Evolutionary conservation across 2,888 invertebrate species (phyloP).

Genomic region (Coleophora flavipennella): DNA sequence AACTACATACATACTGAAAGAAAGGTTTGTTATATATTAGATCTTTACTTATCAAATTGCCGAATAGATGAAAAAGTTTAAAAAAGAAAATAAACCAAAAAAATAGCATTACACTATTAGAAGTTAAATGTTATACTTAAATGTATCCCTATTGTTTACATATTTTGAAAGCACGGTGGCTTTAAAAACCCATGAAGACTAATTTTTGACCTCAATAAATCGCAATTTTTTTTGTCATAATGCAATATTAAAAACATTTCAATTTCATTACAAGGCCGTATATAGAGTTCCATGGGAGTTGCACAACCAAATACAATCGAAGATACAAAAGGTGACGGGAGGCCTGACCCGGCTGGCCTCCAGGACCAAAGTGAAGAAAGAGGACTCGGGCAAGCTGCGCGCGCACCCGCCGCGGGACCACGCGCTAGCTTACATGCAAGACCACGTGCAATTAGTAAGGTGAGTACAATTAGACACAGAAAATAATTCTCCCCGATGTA

Average conservation of each 20-base stretch:
- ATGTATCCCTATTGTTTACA: not conserved
- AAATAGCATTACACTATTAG: not conserved
- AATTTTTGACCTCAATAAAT: too few species aligned
- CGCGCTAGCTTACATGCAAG: constrained; percentile 79
- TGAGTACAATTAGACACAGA: too few species aligned
- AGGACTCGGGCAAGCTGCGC: constrained; percentile 80
- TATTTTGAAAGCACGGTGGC: too few species aligned
- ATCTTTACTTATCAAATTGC: too few species aligned
- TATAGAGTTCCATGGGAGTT: constrained; percentile 92
- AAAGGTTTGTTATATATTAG: constrained; percentile 69
- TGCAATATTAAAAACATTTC: too few species aligned
- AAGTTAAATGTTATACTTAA: not conserved
- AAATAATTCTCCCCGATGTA: too few species aligned
- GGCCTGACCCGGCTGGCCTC: constrained; percentile 92
- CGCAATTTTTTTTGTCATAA: too few species aligned
- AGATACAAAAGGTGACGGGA: constrained; percentile 94
- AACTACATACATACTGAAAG: constrained; percentile 92
- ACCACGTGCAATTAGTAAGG: constrained; percentile 86
- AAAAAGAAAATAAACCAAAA: too few species aligned
- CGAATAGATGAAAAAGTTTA: too few species aligned
- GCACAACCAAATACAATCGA: constrained; percentile 96
- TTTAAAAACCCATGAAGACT: too few species aligned
- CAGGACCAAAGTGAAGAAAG: constrained; percentile 89
- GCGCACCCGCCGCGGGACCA: constrained; percentile 75
- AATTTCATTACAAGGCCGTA: constrained; percentile 41